Percentiles rank a stretch among this genome's conserved stretches.
These are phyloP conservation scores for Anastrepha ludens DNA, from an alignment of 1,140 invertebrate species.

Conservation along the genomic window DNA sequence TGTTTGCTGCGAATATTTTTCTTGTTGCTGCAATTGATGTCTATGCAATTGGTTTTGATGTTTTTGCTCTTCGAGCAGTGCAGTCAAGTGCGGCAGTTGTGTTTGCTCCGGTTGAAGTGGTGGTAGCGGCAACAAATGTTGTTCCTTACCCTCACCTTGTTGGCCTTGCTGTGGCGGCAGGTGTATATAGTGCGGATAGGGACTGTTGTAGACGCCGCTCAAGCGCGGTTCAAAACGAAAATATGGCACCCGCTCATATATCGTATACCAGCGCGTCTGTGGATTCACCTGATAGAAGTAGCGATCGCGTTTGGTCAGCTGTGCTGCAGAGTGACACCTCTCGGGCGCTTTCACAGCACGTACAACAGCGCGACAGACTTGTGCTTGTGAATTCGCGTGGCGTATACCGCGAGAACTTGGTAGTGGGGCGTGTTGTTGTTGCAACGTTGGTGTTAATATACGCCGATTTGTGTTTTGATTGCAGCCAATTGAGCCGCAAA, in stretches of 20 bases:
- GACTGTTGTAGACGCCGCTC: constrained; percentile 36
- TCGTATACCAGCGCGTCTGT: constrained; percentile 35
- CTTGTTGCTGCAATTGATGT: constrained; percentile 40
- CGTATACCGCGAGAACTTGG: neutral
- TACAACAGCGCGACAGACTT: constrained; percentile 34
- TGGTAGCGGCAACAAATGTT: constrained; percentile 27
- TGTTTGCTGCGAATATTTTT: neutral
- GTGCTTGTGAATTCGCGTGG: neutral
- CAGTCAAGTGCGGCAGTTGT: constrained; percentile 15
- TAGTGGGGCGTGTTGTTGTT: constrained; percentile 27
- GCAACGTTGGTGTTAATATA: neutral
- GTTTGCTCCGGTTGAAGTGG: neutral
- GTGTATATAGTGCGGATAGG: constrained; percentile 26
- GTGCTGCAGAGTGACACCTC: neutral
- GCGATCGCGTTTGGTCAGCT: constrained; percentile 12
- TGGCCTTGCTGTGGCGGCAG: constrained; percentile 14
- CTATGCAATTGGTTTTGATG: constrained; percentile 18
- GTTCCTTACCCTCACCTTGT: constrained; percentile 12
- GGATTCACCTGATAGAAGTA: constrained; percentile 37
- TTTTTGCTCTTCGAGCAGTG: neutral
- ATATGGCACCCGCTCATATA: constrained; percentile 46
- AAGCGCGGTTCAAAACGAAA: constrained; percentile 28
- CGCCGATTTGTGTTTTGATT: neutral
- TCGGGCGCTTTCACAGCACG: constrained; percentile 6
- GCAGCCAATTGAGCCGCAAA: constrained; percentile 10